These are phyloP conservation scores for Lophius piscatorius DNA, from an alignment of 2,113 vertebrate species.

Conservation along the genomic window DNA sequence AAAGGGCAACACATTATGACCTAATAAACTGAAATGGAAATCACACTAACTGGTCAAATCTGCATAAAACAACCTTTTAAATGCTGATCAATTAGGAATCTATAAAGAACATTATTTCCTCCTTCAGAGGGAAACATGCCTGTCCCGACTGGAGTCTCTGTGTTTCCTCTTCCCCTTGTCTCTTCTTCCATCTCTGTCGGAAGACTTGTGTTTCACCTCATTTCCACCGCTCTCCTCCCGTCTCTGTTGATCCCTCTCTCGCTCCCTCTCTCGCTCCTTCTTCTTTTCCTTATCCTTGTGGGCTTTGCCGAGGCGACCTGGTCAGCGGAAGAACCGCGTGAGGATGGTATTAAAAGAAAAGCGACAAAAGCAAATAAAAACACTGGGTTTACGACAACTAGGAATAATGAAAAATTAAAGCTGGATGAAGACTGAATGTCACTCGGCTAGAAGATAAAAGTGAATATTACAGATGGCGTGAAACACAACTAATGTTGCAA, in stretches of 20 bases:
- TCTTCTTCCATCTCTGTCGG: slow-evolving; percentile 61
- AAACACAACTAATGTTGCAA: background rate
- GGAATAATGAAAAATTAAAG: too few species aligned
- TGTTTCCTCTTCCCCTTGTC: slow-evolving; percentile 80
- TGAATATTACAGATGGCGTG: too few species aligned
- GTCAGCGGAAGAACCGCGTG: background rate
- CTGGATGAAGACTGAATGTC: too few species aligned
- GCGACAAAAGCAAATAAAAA: background rate
- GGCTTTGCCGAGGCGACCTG: slow-evolving; percentile 83
- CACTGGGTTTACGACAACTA: too few species aligned
- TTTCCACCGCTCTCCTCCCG: slow-evolving; percentile 40
- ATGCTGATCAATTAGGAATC: too few species aligned
- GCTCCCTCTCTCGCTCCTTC: slow-evolving; percentile 51
- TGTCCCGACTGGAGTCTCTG: slow-evolving; percentile 68
- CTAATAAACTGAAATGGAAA: background rate
- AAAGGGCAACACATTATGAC: background rate
- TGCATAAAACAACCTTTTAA: too few species aligned
- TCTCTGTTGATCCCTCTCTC: slow-evolving; percentile 49
- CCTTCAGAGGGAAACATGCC: slow-evolving; percentile 52
- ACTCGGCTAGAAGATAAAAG: too few species aligned
- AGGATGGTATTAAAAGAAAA: background rate
- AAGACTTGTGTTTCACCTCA: slow-evolving; percentile 58
- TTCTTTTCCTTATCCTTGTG: slow-evolving; percentile 79
- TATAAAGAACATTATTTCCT: background rate
- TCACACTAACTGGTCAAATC: too few species aligned